Base-by-base conservation (phyloP, 2,113 vertebrate genomes). In the Nesogale talazaci region DNA sequence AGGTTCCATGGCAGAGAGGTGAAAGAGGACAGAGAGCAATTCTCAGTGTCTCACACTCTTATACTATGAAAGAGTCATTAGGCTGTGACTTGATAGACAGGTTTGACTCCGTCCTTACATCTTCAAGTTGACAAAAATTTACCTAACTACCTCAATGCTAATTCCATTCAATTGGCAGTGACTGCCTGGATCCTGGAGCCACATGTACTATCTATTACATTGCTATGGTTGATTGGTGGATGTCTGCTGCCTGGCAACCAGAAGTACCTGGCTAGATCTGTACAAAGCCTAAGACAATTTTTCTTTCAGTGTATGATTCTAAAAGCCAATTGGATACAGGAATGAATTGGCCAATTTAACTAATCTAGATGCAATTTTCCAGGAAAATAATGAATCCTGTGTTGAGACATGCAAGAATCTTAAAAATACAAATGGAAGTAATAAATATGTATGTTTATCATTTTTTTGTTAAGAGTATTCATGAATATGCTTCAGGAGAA, bases 231-330 rank as follows among this genome's bases (percentile, higher is more conserved):
- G 93, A 92, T 86, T 69, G 88, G n/a, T 14, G 14, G 46, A 75
- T 93, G 75, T 36, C 86, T 89, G 86, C 57, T 87, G 25, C 83
- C 79, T 82, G 70, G 69, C 78, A 89, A 93, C 85, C 17, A 11
- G 52, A 67, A 74, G n/a, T 56, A n/a, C 15, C 20, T 23, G 4
- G 19, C 63, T 83, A 34, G 72, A 59, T 72, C 57, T 2, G 1
- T 12, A 72, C 34, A 90, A 40, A 67, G 80, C 72, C 72, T 67
- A 61, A 42, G 10, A 25, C 6, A 36, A n/a, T 36, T 31, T 92
- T 81, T 78, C 78, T 84, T 85, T 70, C 38, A 40, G 10, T 31
- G 20, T 86, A 15, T 90, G 34, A 63, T 22, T 88, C 31, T 79
- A 34, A 77, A 63, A 31, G 31, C 34, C 70, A 90, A 1, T 65